A percentile compares a stretch with the other conserved stretches of the same genome.
These are phyloP conservation scores for Saimiri boliviensis DNA, from an alignment of 2,113 vertebrate genomes.

Conservation along the genomic window DNA sequence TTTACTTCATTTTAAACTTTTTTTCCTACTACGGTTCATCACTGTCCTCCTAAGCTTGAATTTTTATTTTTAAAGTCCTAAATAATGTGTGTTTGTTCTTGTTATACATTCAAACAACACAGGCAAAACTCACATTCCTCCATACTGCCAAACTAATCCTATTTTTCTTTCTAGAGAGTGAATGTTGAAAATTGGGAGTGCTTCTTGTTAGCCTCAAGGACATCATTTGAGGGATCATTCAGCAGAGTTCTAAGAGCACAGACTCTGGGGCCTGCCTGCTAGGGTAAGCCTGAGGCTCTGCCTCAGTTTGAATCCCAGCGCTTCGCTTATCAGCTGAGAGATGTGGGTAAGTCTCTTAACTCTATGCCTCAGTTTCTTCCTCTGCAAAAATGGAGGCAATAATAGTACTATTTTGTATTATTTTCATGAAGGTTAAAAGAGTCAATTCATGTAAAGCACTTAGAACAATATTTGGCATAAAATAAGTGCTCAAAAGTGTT, in stretches of 20 bases:
- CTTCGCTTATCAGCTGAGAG: background rate
- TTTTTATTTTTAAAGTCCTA: background rate
- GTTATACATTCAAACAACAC: background rate
- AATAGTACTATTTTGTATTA: background rate
- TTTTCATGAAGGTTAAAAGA: background rate
- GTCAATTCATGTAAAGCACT: background rate
- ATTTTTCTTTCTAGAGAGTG: background rate
- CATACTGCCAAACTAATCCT: accelerated
- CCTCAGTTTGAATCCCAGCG: background rate
- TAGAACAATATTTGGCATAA: background rate
- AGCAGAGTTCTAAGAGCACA: background rate
- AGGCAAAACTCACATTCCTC: background rate
- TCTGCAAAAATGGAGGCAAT: background rate
- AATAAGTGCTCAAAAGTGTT: background rate
- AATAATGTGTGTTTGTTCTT: background rate
- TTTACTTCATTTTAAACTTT: background rate
- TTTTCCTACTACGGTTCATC: background rate
- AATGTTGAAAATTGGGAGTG: background rate
- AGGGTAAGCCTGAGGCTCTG: background rate
- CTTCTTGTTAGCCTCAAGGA: background rate
- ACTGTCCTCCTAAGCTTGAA: background rate
- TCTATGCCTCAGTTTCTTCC: background rate
- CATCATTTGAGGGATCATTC: background rate
- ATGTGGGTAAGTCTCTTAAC: background rate
- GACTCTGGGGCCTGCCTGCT: background rate